phyloP scores from a whole-genome alignment of 2,888 invertebrate genomes.

The Eurytoma californica region DNA sequence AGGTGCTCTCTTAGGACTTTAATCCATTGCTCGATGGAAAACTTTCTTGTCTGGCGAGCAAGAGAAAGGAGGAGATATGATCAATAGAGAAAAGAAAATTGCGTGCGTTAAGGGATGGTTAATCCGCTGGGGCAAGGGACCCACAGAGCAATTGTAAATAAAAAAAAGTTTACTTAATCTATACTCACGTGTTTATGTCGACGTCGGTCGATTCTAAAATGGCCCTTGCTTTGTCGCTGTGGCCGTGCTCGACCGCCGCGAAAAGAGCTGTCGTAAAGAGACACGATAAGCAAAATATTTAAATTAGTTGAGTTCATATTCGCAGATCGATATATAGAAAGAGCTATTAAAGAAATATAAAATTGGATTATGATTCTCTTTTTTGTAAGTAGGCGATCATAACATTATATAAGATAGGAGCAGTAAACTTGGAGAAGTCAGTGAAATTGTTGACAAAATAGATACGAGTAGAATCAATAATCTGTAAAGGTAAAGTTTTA shows the following conservation, averaged over 20 bases:
- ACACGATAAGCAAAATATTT: background rate
- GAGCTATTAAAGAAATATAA: too few species aligned
- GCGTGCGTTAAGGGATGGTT: background rate
- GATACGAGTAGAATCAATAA: too few species aligned
- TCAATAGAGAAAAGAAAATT: conserved; percentile 2
- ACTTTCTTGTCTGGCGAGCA: conserved; percentile 4
- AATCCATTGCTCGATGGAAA: conserved; percentile 19
- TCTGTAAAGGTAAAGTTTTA: too few species aligned
- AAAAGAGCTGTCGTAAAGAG: conserved; percentile 86
- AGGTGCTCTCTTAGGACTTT: conserved; percentile 31
- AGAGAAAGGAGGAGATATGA: background rate
- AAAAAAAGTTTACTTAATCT: background rate
- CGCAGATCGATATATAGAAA: too few species aligned
- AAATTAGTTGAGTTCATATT: too few species aligned
- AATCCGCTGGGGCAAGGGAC: background rate
- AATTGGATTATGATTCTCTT: too few species aligned
- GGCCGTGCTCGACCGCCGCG: conserved; percentile 96
- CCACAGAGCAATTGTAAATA: background rate
- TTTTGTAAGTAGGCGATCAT: too few species aligned
- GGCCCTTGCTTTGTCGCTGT: conserved; percentile 92
- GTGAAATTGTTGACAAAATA: too few species aligned
- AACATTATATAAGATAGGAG: too few species aligned
- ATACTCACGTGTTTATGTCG: conserved; percentile 92
- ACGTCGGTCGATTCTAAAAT: conserved; percentile 94
- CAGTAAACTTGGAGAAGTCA: too few species aligned